These are phyloP conservation scores for Ctenoplectra terminalis DNA, from an alignment of 1,140 invertebrate genomes.

Conservation along the genomic window DNA sequence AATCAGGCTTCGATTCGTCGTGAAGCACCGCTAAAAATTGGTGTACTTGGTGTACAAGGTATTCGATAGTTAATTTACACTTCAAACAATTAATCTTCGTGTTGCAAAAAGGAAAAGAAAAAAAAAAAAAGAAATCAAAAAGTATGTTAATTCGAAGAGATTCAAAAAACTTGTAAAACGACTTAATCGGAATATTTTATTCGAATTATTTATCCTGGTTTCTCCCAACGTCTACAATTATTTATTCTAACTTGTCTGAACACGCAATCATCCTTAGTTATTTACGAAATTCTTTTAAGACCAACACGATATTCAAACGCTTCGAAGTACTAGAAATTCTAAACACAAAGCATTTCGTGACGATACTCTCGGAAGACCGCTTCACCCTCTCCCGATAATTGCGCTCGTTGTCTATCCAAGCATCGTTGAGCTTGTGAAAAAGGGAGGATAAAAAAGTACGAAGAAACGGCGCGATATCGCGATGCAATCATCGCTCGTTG, in stretches of 20 bases:
- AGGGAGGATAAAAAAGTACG: not conserved
- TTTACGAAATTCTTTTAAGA: not conserved
- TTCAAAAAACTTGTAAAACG: not conserved
- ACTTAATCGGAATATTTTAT: not conserved
- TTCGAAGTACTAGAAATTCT: not conserved
- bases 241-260: not conserved
- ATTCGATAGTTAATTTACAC: not conserved
- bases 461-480: slow-evolving; percentile 62
- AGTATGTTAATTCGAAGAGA: not conserved
- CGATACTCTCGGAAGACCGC: slow-evolving; percentile 21
- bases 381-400: not conserved
- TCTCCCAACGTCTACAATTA: not conserved
- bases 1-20: not conserved
- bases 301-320: not conserved
- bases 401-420: slow-evolving; percentile 3
- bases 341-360: slow-evolving; percentile 31
- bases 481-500: slow-evolving; percentile 65
- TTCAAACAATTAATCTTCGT: not conserved
- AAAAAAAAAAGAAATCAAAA: not conserved
- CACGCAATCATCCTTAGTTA: not conserved
- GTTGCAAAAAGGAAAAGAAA: not conserved
- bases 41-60: not conserved
- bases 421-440: slow-evolving; percentile 3
- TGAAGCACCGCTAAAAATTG: not conserved
- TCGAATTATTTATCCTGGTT: not conserved